Conservation (phyloP, 1,140 invertebrate genomes). For the Nephotettix cincticeps region DNA sequence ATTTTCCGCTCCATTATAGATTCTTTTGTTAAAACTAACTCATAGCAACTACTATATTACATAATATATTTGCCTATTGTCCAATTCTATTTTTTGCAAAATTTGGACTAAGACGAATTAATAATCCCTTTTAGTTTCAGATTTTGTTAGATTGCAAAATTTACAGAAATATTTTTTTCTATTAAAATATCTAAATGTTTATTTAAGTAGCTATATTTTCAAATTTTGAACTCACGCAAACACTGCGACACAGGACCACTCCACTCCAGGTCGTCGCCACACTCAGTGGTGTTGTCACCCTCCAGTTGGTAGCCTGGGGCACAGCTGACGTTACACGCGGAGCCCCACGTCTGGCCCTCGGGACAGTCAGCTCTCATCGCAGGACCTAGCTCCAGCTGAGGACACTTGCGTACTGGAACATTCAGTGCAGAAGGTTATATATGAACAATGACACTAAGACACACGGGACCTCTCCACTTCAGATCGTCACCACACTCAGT, state of each 20-base stretch:
- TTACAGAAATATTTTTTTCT: no score
- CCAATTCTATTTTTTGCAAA: no score
- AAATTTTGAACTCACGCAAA: background rate
- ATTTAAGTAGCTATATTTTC: no score
- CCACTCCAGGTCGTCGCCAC: background rate
- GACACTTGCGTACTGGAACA: background rate
- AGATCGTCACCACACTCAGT: constrained; percentile 21
- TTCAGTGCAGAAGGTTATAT: background rate
- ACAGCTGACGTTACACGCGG: background rate
- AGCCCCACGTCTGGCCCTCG: background rate
- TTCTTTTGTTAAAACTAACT: no score
- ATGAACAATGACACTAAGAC: constrained; percentile 14
- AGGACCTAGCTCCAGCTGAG: background rate
- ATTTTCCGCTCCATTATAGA: no score
- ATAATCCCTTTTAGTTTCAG: no score
- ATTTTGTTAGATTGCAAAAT: no score
- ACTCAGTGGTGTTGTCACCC: background rate
- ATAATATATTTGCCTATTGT: no score
- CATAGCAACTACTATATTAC: no score
- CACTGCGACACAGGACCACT: background rate
- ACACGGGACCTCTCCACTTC: constrained; percentile 16
- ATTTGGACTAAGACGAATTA: no score
- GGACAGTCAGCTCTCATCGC: background rate
- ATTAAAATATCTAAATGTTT: no score
- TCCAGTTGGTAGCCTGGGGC: background rate